Conservation (phyloP, 1,140 invertebrate genomes). For the Monochamus saltuarius region DNA sequence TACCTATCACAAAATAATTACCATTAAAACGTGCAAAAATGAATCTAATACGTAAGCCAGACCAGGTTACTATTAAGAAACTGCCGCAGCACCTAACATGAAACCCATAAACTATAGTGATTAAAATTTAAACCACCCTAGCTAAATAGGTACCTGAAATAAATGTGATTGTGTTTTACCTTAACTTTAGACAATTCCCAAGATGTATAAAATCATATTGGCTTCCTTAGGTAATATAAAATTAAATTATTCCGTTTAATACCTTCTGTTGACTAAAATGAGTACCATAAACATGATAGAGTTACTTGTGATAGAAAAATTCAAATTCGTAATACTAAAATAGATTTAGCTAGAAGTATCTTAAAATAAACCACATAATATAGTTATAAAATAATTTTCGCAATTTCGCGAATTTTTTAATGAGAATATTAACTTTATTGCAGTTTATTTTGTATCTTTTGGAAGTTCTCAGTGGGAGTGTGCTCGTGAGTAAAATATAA, state of each 20-base stretch:
- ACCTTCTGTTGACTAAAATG: too few species aligned
- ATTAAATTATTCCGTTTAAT: too few species aligned
- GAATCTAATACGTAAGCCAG: too few species aligned
- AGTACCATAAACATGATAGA: too few species aligned
- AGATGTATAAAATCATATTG: conserved; percentile 21
- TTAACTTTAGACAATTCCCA: neutral
- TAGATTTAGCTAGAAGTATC: neutral
- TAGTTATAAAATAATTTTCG: neutral
- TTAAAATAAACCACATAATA: conserved; percentile 5
- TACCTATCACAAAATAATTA: too few species aligned
- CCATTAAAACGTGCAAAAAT: too few species aligned
- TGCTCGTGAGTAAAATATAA: conserved; percentile 41
- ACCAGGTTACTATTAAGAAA: too few species aligned
- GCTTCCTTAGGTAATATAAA: conserved; percentile 15
- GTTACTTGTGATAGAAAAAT: too few species aligned
- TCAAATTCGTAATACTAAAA: too few species aligned
- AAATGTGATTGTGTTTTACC: conserved; percentile 15
- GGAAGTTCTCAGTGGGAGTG: conserved; percentile 40
- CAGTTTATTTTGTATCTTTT: conserved; percentile 42
- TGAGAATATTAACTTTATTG: conserved; percentile 29
- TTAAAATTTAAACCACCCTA: too few species aligned
- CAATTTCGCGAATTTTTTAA: conserved; percentile 9
- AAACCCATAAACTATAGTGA: too few species aligned
- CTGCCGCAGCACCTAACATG: too few species aligned
- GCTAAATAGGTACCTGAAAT: conserved; percentile 12